These are phyloP conservation scores for Panthera leo DNA, from an alignment of 2,113 vertebrate species.

Conservation along the genomic window DNA sequence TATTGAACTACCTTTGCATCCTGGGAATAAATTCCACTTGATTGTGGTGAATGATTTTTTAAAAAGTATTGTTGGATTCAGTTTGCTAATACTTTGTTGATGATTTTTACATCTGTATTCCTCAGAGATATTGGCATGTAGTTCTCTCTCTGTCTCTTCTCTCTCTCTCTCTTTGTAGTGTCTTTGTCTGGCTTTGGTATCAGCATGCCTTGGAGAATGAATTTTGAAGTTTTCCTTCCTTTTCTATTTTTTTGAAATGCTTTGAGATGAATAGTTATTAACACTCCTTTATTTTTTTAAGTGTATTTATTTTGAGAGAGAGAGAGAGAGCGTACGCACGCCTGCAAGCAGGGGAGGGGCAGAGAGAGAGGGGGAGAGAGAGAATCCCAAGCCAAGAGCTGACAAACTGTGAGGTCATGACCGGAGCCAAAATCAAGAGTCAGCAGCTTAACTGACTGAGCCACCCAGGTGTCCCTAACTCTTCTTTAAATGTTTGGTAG, in stretches of 20 bases:
- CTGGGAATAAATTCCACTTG: background rate
- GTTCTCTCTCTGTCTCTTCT: background rate
- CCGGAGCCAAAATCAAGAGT: too few species aligned
- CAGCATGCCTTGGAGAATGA: background rate
- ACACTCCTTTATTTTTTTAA: background rate
- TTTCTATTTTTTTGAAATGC: background rate
- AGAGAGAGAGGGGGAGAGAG: too few species aligned
- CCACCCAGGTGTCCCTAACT: background rate
- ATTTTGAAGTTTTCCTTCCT: background rate
- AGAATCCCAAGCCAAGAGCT: too few species aligned
- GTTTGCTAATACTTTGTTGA: background rate
- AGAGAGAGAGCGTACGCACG: too few species aligned
- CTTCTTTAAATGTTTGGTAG: background rate
- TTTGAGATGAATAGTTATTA: background rate
- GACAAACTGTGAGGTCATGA: too few species aligned
- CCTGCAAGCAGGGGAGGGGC: too few species aligned
- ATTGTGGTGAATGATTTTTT: background rate
- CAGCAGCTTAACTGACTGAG: too few species aligned
- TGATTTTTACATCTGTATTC: background rate
- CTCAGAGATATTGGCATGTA: background rate
- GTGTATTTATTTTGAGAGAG: too few species aligned
- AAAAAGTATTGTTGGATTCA: background rate
- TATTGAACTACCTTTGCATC: background rate
- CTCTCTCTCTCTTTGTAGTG: background rate
- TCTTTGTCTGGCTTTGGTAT: background rate